These are phyloP conservation scores for Rhamphomyia laevipes DNA, from an alignment of 2,888 invertebrate genomes.

Conservation along the genomic window DNA sequence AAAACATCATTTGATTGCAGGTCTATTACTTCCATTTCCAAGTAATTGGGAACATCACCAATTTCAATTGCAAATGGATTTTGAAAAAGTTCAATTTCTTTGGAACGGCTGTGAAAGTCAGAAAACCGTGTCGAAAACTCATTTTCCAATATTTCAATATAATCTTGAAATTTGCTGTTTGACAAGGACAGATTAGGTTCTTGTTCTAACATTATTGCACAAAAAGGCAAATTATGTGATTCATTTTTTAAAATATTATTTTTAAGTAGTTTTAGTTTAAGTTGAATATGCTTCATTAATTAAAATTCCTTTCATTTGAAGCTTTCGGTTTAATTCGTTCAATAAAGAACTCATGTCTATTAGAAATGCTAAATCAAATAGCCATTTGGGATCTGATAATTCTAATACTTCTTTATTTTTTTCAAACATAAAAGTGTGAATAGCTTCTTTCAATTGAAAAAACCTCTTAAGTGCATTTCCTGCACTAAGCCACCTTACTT, in stretches of 20 bases:
- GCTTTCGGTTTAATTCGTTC: constrained; percentile 1
- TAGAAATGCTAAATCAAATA: background rate
- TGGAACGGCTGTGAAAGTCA: background rate
- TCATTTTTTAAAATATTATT: no score
- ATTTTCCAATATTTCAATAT: background rate
- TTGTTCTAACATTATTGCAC: no score
- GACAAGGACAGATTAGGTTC: background rate
- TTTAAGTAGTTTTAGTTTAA: no score
- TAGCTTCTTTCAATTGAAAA: constrained; percentile 1
- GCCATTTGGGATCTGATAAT: background rate
- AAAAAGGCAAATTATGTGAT: no score
- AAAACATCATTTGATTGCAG: background rate
- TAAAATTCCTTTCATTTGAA: constrained; percentile 1
- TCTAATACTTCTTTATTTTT: constrained; percentile 1
- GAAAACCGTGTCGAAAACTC: background rate
- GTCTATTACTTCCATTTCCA: background rate
- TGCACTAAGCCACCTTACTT: constrained; percentile 1
- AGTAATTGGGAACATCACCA: background rate
- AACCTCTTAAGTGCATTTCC: constrained; percentile 2
- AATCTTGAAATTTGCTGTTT: background rate
- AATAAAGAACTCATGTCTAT: constrained; percentile 1
- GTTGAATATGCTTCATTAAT: background rate
- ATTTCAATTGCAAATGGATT: constrained; percentile 1
- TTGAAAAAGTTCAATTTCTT: background rate
- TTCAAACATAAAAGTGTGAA: no score